These are phyloP conservation scores for Epiblema foenella DNA, from an alignment of 2,888 invertebrate genomes.

Conservation along the genomic window DNA sequence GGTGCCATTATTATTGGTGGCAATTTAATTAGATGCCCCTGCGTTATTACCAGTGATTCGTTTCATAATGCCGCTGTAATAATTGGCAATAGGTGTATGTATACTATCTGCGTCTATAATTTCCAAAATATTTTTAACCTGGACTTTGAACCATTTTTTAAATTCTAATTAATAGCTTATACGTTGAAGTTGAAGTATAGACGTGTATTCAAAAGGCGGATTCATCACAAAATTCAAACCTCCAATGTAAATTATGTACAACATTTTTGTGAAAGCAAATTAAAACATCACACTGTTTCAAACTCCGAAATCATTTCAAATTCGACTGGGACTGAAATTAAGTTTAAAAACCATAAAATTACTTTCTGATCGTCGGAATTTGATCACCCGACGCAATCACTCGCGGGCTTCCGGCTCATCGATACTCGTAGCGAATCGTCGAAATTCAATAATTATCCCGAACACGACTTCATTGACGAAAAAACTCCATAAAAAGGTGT, in stretches of 20 bases:
- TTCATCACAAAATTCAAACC: background rate
- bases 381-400: constrained; percentile 78
- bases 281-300: constrained; percentile 32
- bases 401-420: constrained; percentile 83
- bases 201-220: too few relatives aligned
- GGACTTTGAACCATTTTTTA: too few relatives aligned
- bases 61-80: constrained; percentile 79
- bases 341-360: constrained; percentile 83
- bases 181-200: too few relatives aligned
- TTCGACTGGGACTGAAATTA: constrained; percentile 66
- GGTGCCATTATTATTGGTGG: constrained; percentile 82
- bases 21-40: constrained; percentile 84
- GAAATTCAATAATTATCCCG: constrained; percentile 84
- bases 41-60: constrained; percentile 82
- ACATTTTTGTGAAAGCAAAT: constrained; percentile 11
- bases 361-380: constrained; percentile 77
- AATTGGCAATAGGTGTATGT: constrained; percentile 52
- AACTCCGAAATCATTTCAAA: constrained; percentile 48
- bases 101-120: constrained; percentile 3
- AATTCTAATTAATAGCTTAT: too few relatives aligned
- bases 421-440: constrained; percentile 84
- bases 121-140: background rate
- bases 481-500: constrained; percentile 82
- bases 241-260: background rate
- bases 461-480: constrained; percentile 84